A percentile compares a stretch with the other conserved stretches of the same genome.
Conservation (phyloP, 2,113 vertebrate species). For the Rissa tridactyla region DNA sequence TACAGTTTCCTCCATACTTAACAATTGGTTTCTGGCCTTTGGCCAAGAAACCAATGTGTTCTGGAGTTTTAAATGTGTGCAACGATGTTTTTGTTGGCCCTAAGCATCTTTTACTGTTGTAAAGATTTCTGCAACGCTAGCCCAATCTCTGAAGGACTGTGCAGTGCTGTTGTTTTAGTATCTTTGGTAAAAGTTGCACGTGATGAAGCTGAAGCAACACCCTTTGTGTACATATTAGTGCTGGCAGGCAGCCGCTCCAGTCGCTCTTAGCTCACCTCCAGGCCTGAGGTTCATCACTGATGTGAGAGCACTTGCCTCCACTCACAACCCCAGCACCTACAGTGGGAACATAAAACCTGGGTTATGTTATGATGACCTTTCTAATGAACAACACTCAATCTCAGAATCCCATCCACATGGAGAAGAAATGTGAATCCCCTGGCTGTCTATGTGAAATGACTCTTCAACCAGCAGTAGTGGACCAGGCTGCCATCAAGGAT, state of each 20-base stretch:
- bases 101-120: neutral
- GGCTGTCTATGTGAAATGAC: neutral
- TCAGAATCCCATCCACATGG: neutral
- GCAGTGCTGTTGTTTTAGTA: neutral
- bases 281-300: neutral
- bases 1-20: neutral
- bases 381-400: neutral
- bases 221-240: neutral
- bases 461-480: neutral
- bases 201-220: neutral
- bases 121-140: neutral
- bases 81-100: neutral
- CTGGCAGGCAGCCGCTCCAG: neutral
- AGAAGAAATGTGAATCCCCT: neutral
- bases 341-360: neutral
- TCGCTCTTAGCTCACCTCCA: neutral
- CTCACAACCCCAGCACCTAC: neutral
- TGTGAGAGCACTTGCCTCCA: neutral
- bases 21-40: neutral
- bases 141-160: neutral
- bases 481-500: neutral
- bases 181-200: neutral
- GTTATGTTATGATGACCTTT: neutral
- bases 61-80: neutral
- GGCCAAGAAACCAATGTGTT: neutral